Conservation (phyloP, 2,113 vertebrate genomes). For the Campylorhamphus procurvoides region DNA sequence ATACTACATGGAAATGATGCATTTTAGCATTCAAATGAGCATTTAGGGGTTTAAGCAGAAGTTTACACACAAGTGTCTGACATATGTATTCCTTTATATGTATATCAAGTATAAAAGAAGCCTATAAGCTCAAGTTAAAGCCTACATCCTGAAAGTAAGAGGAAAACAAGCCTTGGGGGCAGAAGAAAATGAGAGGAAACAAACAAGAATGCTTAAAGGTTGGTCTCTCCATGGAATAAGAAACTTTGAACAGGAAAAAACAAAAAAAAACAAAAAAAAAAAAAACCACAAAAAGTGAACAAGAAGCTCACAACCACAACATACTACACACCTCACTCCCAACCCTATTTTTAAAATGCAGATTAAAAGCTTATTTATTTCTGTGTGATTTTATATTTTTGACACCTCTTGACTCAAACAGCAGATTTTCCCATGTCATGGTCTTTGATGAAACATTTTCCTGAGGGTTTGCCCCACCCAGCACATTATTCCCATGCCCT, state of each 20-base stretch:
- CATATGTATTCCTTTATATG: neutral
- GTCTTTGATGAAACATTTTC: neutral
- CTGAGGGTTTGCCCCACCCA: neutral
- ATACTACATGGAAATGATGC: neutral
- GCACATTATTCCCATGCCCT: neutral
- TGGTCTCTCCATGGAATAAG: neutral
- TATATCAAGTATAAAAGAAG: neutral
- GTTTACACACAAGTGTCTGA: slow-evolving; percentile 37
- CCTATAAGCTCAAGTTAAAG: neutral
- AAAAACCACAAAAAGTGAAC: neutral
- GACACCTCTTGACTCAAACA: neutral
- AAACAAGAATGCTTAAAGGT: neutral
- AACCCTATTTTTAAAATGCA: neutral
- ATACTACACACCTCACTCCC: rapidly evolving
- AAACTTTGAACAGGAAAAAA: neutral
- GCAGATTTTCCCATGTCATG: rapidly evolving
- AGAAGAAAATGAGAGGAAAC: neutral
- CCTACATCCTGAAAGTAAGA: neutral
- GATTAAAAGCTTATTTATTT: slow-evolving; percentile 4
- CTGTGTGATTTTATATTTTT: slow-evolving; percentile 7
- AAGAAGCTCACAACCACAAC: neutral
- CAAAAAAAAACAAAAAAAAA: rapidly evolving
- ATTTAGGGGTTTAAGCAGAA: slow-evolving; percentile 51
- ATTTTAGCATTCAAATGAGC: slow-evolving; percentile 20
- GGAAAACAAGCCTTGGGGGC: neutral